Evolutionary conservation across 2,888 invertebrate genomes (phyloP).

Genomic region (Desoria tigrina): DNA sequence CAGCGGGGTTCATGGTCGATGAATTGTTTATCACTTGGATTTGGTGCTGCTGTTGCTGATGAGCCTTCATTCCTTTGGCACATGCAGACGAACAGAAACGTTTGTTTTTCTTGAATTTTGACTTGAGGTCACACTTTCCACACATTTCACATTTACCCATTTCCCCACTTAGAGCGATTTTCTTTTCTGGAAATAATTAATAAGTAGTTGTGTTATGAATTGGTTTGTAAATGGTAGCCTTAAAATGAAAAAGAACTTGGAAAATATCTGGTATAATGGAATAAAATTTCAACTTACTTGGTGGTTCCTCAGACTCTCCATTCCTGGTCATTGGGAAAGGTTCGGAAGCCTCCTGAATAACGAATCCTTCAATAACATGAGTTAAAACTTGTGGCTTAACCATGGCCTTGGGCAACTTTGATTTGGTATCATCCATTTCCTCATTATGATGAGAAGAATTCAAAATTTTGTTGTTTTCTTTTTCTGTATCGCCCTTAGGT

Average conservation of each 20-base stretch:
- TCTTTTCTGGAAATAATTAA: slow-evolving; percentile 61
- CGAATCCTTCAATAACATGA: slow-evolving; percentile 94
- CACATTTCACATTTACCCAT: slow-evolving; percentile 72
- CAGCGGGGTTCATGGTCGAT: not conserved
- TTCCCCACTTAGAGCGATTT: slow-evolving; percentile 59
- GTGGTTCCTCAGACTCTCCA: slow-evolving; percentile 72
- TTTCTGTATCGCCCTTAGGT: slow-evolving; percentile 43
- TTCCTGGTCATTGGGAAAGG: slow-evolving; percentile 74
- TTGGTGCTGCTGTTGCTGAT: slow-evolving; percentile 40
- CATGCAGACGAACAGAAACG: slow-evolving; percentile 75
- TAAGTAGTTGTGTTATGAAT: slow-evolving; percentile 20
- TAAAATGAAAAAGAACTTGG: too few relatives aligned
- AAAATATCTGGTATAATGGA: too few relatives aligned
- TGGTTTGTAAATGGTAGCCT: slow-evolving; percentile 10
- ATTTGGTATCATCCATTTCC: slow-evolving; percentile 49
- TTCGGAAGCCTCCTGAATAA: slow-evolving; percentile 89
- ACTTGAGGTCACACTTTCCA: slow-evolving; percentile 66
- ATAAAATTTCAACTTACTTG: slow-evolving; percentile 72
- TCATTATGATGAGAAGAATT: slow-evolving; percentile 20
- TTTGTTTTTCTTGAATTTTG: slow-evolving; percentile 72
- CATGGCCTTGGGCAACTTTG: slow-evolving; percentile 73
- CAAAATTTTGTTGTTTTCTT: slow-evolving; percentile 49
- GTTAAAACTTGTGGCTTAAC: slow-evolving; percentile 93
- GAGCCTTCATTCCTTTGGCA: slow-evolving; percentile 59
- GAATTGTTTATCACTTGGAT: not conserved